These are phyloP conservation scores for Halcyon chelicuti DNA, from an alignment of 2,797 vertebrate species.

Conservation along the genomic window DNA sequence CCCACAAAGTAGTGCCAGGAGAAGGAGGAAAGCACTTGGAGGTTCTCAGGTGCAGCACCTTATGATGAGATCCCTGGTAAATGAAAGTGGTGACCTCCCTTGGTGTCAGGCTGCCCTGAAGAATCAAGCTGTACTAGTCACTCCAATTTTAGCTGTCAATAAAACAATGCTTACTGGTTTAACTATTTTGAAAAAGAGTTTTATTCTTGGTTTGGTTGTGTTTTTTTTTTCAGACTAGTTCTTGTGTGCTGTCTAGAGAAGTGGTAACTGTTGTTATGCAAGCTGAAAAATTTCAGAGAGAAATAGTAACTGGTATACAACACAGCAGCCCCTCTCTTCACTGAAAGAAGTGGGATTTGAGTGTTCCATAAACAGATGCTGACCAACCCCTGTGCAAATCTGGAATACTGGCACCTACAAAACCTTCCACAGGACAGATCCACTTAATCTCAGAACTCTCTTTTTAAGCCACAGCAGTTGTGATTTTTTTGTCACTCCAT, in stretches of 20 bases:
- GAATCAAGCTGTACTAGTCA: not conserved
- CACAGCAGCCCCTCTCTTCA: not conserved
- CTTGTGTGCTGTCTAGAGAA: not conserved
- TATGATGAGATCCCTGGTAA: not conserved
- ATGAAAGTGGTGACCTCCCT: not conserved
- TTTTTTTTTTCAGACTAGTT: not conserved
- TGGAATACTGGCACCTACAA: not conserved
- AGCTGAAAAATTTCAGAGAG: not conserved
- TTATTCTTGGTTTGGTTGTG: too few relatives aligned
- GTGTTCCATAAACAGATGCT: fast-evolving
- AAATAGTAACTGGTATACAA: fast-evolving
- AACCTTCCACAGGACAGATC: not conserved
- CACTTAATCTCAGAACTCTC: not conserved
- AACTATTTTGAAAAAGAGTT: not conserved
- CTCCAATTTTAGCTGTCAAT: not conserved
- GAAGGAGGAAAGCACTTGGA: not conserved
- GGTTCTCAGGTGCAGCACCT: not conserved
- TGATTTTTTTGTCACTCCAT: not conserved
- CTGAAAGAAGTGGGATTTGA: not conserved
- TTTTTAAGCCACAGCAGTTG: not conserved
- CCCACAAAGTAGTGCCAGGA: not conserved
- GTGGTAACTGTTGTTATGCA: not conserved
- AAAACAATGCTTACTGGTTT: not conserved
- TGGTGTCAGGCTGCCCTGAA: not conserved
- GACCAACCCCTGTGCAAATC: not conserved